Evolutionary conservation across 1,140 invertebrate genomes (phyloP), one percentile per base, ranked within the genome.

Genomic region (Nephila pilipes): DNA sequence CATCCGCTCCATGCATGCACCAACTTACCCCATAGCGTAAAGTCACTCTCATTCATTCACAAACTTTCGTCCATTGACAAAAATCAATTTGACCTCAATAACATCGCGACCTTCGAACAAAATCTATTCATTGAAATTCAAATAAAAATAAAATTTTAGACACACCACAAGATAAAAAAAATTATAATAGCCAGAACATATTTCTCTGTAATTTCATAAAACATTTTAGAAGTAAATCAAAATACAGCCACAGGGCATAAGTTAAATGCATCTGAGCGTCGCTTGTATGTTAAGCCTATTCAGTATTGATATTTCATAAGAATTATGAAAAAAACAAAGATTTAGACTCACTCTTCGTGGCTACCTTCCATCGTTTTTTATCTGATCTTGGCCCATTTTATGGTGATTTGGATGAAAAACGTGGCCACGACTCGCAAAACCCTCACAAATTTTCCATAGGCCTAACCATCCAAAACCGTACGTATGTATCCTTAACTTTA

Each of bases 301-400:
- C 36, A 29, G n/a, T 55, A 65, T 2, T 46, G 18, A 81, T 29
- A 83, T 65, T 87, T 81, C n/a, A 65, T 22, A 81, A 32, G 36
- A 79, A 22, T 88, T 90, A 79, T 79, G 18, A 32, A 79, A 36
- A 79, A 1, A 93, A 57, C 25, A 65, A 55, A 32, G 83, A 81
- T 55, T 29, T 32, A 93, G 94, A 95, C 94, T 95, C 95, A 95
- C 95, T 95, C 95, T 94, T 95, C 95, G 94, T 94, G 94, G 94
- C 94, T 94, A 94, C 94, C 95, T 94, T 95, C 95, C 94, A 94
- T 95, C 94, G 94, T 95, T 94, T 95, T 95, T 94, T 94, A 54
- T 79, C 36, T 69, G 65, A 75, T 75, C 38, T 46, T 55, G 25
- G 29, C 69, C 88, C 94, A 94, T 94, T 90, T 90, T 93, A 94